phyloP scores from a whole-genome alignment of 2,113 vertebrate species.

The Entelurus aequoreus region DNA sequence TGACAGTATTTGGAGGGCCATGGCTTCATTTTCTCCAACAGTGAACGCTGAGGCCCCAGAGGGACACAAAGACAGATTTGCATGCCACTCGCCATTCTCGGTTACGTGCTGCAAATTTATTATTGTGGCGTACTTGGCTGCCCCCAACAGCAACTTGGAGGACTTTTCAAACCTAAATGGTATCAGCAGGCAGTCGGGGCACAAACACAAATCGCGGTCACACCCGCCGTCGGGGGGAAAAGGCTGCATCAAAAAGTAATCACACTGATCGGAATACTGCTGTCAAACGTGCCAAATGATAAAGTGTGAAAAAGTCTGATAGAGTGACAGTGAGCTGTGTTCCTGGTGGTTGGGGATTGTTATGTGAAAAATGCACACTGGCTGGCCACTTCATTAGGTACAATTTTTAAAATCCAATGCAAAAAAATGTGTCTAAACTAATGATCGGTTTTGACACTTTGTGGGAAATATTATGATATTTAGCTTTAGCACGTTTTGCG shows the following conservation, averaged over 20 bases:
- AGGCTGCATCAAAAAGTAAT: conserved; percentile 66
- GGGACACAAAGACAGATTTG: conserved; percentile 76
- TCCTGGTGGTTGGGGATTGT: not conserved
- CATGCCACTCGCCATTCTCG: conserved; percentile 70
- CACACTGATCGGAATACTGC: conserved; percentile 65
- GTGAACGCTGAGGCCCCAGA: conserved; percentile 61
- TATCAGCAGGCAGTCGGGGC: conserved; percentile 64
- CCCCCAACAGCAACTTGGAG: conserved; percentile 69
- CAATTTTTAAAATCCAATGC: too few species aligned
- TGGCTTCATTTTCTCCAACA: conserved; percentile 68
- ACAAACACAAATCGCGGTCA: conserved; percentile 39
- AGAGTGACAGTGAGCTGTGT: not conserved
- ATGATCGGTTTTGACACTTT: too few species aligned
- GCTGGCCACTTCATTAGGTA: too few species aligned
- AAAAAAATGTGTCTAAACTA: too few species aligned
- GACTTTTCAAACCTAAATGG: conserved; percentile 68
- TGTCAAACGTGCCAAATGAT: conserved; percentile 55
- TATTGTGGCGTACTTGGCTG: conserved; percentile 70
- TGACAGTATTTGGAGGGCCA: conserved; percentile 62
- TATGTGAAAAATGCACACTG: not conserved
- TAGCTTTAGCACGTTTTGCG: too few species aligned
- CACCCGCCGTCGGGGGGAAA: conserved; percentile 25
- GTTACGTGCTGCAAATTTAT: conserved; percentile 73
- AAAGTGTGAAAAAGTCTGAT: conserved; percentile 32
- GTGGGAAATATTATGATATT: too few species aligned